These are phyloP conservation scores for Drosophila pseudoananassae DNA, from an alignment of 1,140 invertebrate genomes.

Conservation along the genomic window DNA sequence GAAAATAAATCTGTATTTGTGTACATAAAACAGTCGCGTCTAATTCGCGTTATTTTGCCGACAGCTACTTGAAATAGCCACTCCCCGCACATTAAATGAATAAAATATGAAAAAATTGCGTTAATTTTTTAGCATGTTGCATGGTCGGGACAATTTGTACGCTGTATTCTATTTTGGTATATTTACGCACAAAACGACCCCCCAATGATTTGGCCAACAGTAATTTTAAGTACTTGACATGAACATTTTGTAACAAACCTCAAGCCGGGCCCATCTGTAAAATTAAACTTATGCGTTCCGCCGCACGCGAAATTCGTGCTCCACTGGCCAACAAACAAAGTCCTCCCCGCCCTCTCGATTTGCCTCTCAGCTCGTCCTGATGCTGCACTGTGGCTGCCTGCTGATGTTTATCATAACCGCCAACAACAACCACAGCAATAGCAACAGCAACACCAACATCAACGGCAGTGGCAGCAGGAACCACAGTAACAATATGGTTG, in stretches of 20 bases:
- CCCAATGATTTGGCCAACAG: conserved; percentile 54
- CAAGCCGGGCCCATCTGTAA: conserved; percentile 51
- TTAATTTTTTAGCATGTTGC: conserved; percentile 70
- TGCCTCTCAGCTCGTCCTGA: conserved; percentile 9
- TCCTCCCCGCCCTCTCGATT: background rate
- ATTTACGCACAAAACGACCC: conserved; percentile 28
- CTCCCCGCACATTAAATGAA: conserved; percentile 38
- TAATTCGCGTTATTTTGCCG: conserved; percentile 39
- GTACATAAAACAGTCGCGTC: conserved; percentile 3
- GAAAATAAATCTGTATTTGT: conserved; percentile 21
- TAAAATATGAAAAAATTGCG: conserved; percentile 62
- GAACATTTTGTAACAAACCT: conserved; percentile 57
- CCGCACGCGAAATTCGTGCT: conserved; percentile 61
- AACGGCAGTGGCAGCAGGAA: conserved; percentile 9
- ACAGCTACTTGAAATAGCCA: conserved; percentile 4
- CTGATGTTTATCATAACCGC: conserved; percentile 75
- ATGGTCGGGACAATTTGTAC: conserved; percentile 45
- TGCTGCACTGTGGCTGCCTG: conserved; percentile 40
- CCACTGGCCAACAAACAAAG: conserved; percentile 30
- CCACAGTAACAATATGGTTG: conserved; percentile 68
- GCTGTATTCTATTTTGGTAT: conserved; percentile 12
- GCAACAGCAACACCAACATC: background rate
- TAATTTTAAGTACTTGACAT: conserved; percentile 73
- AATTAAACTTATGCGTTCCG: conserved; percentile 57
- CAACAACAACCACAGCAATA: conserved; percentile 56